Evolutionary conservation across 2,888 invertebrate species (phyloP).

Genomic region (Alitta virens): DNA sequence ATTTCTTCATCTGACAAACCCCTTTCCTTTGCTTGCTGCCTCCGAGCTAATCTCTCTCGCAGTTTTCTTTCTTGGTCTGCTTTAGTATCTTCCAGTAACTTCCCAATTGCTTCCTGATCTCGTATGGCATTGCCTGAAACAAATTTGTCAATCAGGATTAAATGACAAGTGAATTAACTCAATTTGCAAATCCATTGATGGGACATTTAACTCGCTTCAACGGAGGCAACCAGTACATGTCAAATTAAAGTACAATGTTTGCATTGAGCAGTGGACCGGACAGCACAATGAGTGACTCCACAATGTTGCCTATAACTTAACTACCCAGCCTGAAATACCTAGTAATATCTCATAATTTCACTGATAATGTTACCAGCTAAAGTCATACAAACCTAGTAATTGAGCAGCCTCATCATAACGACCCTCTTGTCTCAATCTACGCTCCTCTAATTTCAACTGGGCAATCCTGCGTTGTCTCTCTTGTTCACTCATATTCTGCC

Average conservation of each 20-base stretch:
- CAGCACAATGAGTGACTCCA: no score
- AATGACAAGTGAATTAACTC: no score
- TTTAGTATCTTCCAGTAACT: conserved; percentile 37
- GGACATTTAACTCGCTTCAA: no score
- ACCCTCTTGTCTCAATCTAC: conserved; percentile 36
- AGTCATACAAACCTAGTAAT: conserved; percentile 17
- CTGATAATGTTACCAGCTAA: no score
- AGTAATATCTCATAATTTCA: no score
- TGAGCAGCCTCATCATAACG: conserved; percentile 38
- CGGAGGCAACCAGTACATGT: no score
- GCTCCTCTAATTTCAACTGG: conserved; percentile 39
- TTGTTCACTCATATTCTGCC: conserved; percentile 38
- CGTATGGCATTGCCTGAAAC: conserved; percentile 34
- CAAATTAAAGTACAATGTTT: no score
- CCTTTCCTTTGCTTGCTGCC: conserved; percentile 38
- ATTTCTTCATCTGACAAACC: conserved; percentile 41
- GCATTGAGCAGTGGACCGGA: no score
- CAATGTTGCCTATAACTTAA: no score
- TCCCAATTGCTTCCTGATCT: conserved; percentile 38
- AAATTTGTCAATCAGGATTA: no score
- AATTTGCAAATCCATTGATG: no score
- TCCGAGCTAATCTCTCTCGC: conserved; percentile 37
- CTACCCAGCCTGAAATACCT: no score
- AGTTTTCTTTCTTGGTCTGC: conserved; percentile 38
- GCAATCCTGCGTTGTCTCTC: conserved; percentile 37